phyloP scores from a whole-genome alignment of 1,140 invertebrate species.

The Euura lappo region DNA sequence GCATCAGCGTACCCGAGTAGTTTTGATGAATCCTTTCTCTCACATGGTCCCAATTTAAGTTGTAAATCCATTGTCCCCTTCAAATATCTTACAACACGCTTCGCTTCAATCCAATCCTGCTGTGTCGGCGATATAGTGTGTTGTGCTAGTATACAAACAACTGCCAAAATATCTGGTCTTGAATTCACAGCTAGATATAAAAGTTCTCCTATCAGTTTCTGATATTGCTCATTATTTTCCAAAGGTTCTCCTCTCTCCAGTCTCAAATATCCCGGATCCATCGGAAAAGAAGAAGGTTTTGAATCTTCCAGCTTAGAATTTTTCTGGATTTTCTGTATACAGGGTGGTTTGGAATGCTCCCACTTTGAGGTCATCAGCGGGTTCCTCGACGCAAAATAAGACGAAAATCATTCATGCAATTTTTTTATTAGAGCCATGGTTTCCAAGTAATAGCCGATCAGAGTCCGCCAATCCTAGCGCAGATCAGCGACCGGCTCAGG shows the following conservation, averaged over 20 bases:
- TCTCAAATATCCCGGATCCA: slow-evolving; percentile 14
- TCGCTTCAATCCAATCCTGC: slow-evolving; percentile 31
- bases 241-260: background rate
- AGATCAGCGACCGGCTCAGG: no score
- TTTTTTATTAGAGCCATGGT: no score
- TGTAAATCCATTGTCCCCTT: slow-evolving; percentile 29
- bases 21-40: background rate
- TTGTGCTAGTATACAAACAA: slow-evolving; percentile 37
- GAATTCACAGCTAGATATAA: slow-evolving; percentile 24
- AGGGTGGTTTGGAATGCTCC: no score
- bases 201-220: slow-evolving; percentile 18
- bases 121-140: slow-evolving; percentile 24
- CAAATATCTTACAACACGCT: slow-evolving; percentile 36
- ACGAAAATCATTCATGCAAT: no score
- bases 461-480: no score
- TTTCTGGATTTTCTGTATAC: slow-evolving; percentile 7
- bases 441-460: no score
- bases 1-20: slow-evolving; percentile 21
- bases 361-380: no score
- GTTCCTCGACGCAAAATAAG: no score
- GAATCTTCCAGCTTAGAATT: slow-evolving; percentile 15
- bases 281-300: slow-evolving; percentile 18
- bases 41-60: background rate
- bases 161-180: slow-evolving; percentile 16
- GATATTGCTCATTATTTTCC: slow-evolving; percentile 15